Evolutionary conservation across 2,113 vertebrate species (phyloP).

Genomic region (Calypte anna): DNA sequence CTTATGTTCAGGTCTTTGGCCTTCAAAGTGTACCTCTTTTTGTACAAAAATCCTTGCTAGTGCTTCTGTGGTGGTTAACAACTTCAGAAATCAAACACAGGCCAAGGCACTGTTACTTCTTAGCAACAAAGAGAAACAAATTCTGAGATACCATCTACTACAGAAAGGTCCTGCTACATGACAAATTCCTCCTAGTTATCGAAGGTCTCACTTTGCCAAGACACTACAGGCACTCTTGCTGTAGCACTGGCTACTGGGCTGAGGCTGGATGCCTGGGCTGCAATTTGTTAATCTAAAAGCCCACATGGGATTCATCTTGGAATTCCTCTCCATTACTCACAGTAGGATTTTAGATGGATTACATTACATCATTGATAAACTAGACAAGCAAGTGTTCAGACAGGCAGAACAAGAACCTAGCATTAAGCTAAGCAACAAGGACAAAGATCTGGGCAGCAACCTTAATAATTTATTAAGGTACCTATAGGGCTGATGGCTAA

Average conservation of each 20-base stretch:
- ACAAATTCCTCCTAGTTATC: background rate
- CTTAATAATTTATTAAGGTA: background rate
- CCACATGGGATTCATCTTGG: background rate
- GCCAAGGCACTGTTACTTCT: background rate
- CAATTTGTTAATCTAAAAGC: background rate
- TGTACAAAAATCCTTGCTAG: background rate
- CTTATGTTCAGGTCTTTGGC: background rate
- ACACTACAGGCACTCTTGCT: background rate
- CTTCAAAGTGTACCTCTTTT: background rate
- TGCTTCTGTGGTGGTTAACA: background rate
- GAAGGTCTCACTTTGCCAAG: background rate
- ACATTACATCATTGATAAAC: background rate
- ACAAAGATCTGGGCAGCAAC: background rate
- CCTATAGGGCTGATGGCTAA: background rate
- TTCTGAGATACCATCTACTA: background rate
- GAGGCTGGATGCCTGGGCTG: background rate
- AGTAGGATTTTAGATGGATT: background rate
- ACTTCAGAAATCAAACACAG: background rate
- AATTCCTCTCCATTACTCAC: background rate
- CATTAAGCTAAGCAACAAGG: background rate
- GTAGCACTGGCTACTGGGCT: background rate
- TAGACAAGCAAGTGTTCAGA: background rate
- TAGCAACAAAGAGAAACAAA: background rate
- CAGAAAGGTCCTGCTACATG: background rate
- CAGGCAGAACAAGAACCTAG: background rate